phyloP scores from a whole-genome alignment of 2,888 invertebrate genomes.

The Drosophila ustulata region DNA sequence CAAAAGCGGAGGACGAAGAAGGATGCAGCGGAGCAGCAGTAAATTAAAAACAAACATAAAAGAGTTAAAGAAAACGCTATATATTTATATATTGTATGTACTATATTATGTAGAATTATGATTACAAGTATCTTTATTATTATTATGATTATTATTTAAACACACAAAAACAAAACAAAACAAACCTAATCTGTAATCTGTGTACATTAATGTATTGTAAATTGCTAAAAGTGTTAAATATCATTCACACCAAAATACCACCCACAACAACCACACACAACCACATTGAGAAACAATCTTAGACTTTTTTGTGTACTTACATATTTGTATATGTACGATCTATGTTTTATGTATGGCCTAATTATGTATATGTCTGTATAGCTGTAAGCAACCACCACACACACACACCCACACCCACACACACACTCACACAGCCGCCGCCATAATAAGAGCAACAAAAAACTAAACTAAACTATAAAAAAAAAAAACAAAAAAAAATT shows the following conservation, averaged over 20 bases:
- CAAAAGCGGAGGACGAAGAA: conserved; percentile 4
- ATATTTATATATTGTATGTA: conserved; percentile 49
- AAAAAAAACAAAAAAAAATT: not conserved
- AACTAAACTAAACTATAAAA: conserved; percentile 24
- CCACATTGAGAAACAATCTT: conserved; percentile 26
- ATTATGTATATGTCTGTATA: conserved; percentile 33
- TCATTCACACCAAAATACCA: conserved; percentile 70
- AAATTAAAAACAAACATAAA: conserved; percentile 4
- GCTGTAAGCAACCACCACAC: conserved; percentile 8
- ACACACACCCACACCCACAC: conserved; percentile 18
- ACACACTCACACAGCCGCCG: conserved; percentile 16
- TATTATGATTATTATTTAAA: conserved; percentile 55
- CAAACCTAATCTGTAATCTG: conserved; percentile 61
- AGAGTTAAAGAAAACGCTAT: conserved; percentile 19
- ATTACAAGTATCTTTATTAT: conserved; percentile 58
- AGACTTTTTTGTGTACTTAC: conserved; percentile 54
- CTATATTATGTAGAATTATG: conserved; percentile 58
- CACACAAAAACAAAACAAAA: conserved; percentile 8
- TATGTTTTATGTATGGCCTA: conserved; percentile 23
- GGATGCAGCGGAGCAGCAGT: conserved; percentile 2
- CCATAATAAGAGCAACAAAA: conserved; percentile 38
- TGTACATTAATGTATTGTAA: conserved; percentile 75
- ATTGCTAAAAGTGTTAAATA: conserved; percentile 56
- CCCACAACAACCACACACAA: conserved; percentile 22
- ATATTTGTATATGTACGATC: conserved; percentile 20